phyloP scores from a whole-genome alignment of 2,113 vertebrate genomes.

The Lepus timidus region DNA sequence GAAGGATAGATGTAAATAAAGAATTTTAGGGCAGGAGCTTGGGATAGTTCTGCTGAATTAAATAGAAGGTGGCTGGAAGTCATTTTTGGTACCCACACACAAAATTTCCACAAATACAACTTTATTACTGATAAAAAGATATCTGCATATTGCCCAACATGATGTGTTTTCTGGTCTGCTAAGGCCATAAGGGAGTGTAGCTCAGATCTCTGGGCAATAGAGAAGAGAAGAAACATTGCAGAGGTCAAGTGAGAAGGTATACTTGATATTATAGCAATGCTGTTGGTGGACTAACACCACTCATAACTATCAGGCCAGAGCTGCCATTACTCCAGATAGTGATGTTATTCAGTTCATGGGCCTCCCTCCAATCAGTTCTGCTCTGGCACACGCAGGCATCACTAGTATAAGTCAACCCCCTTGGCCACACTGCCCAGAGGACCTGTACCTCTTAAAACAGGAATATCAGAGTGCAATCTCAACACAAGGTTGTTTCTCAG shows the following conservation, averaged over 20 bases:
- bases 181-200: not conserved
- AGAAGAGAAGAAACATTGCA: conserved; percentile 1
- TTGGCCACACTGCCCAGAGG: not conserved
- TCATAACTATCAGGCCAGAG: not conserved
- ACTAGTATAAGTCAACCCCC: not conserved
- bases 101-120: not conserved
- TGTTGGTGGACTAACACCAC: not conserved
- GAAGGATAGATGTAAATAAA: not conserved
- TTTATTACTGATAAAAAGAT: not conserved
- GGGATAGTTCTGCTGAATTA: not conserved
- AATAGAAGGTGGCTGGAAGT: not conserved
- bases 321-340: not conserved
- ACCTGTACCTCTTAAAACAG: not conserved
- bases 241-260: not conserved
- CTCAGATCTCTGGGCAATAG: not conserved
- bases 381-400: not conserved
- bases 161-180: not conserved
- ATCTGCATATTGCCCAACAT: not conserved
- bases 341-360: not conserved
- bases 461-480: not conserved
- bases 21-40: not conserved
- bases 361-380: not conserved
- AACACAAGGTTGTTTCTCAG: not conserved
- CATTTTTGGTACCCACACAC: not conserved
- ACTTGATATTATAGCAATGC: not conserved